These are phyloP conservation scores for Epizoanthus ramosus DNA, from an alignment of 92 coral and sea anemone species.

Conservation along the genomic window DNA sequence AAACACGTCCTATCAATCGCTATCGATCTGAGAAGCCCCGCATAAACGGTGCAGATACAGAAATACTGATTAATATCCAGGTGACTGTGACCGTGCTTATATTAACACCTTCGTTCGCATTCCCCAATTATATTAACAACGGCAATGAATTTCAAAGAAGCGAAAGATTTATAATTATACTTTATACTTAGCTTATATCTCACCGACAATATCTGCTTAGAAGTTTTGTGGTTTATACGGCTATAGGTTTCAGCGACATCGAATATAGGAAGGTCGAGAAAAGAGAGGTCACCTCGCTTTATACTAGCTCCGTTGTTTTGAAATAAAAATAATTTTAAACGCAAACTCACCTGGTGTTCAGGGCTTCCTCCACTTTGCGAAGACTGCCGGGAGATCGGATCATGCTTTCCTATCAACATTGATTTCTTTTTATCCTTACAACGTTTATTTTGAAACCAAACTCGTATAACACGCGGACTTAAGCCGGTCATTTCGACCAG, in stretches of 20 bases:
- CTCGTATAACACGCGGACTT: conserved; percentile 98
- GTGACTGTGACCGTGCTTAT: conserved; percentile 40
- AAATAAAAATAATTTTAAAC: conserved; percentile 13
- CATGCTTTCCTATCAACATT: conserved; percentile 77
- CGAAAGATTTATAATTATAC: conserved; percentile 30
- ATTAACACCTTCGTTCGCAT: conserved; percentile 84
- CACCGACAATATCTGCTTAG: conserved; percentile 16
- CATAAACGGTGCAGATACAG: conserved; percentile 2
- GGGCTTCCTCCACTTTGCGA: conserved; percentile 81
- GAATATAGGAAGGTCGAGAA: conserved; percentile 10
- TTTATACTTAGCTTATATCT: conserved; percentile 15
- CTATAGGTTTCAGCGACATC: conserved; percentile 14
- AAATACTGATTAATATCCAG: conserved; percentile 9
- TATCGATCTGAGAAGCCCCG: conserved; percentile 1
- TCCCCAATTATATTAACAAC: conserved; percentile 78
- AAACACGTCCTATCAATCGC: conserved; percentile 30
- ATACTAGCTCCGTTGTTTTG: not conserved
- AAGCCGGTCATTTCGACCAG: conserved; percentile 98
- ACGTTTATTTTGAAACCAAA: conserved; percentile 99
- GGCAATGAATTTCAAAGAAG: conserved; percentile 38
- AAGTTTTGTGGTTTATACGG: conserved; percentile 23
- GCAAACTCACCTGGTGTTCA: conserved; percentile 84
- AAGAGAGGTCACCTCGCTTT: conserved; percentile 17
- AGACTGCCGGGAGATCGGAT: conserved; percentile 68
- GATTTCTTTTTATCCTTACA: conserved; percentile 99